phyloP scores from a whole-genome alignment of 1,140 invertebrate genomes.

The Penaeus japonicus region DNA sequence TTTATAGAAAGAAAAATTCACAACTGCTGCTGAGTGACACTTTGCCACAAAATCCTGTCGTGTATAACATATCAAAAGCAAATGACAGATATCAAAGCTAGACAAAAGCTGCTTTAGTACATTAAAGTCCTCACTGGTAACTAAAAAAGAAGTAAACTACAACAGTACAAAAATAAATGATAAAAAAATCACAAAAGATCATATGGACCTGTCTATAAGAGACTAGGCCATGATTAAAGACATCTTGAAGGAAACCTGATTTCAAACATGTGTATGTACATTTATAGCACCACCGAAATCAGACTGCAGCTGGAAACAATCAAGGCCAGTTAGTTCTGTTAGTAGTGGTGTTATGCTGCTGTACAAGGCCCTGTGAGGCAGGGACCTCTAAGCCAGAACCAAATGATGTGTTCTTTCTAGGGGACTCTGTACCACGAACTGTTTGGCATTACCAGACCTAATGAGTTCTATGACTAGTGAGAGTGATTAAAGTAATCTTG shows the following conservation, averaged over 20 bases:
- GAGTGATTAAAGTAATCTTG: too few species aligned
- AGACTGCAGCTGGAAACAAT: slow-evolving; percentile 55
- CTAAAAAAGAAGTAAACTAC: slow-evolving; percentile 42
- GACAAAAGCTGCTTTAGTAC: slow-evolving; percentile 48
- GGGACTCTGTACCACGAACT: neutral
- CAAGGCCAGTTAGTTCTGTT: slow-evolving; percentile 53
- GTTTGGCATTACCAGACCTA: too few species aligned
- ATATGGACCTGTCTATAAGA: slow-evolving; percentile 32
- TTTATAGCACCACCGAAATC: slow-evolving; percentile 55
- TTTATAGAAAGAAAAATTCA: slow-evolving; percentile 15
- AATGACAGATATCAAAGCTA: slow-evolving; percentile 36
- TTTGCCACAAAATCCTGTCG: slow-evolving; percentile 37
- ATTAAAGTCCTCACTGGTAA: slow-evolving; percentile 49
- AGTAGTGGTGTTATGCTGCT: slow-evolving; percentile 22
- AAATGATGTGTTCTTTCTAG: neutral
- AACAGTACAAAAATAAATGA: slow-evolving; percentile 56
- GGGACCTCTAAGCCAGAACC: too few species aligned
- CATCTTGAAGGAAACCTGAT: slow-evolving; percentile 38
- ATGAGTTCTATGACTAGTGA: too few species aligned
- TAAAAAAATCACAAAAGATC: slow-evolving; percentile 43
- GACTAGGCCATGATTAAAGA: slow-evolving; percentile 30
- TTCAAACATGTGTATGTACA: slow-evolving; percentile 49
- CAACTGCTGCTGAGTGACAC: slow-evolving; percentile 25
- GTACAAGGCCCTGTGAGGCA: too few species aligned
- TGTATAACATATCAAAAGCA: slow-evolving; percentile 35